Base-by-base conservation (phyloP, 2,797 vertebrate genomes). In the Florisuga fusca region DNA sequence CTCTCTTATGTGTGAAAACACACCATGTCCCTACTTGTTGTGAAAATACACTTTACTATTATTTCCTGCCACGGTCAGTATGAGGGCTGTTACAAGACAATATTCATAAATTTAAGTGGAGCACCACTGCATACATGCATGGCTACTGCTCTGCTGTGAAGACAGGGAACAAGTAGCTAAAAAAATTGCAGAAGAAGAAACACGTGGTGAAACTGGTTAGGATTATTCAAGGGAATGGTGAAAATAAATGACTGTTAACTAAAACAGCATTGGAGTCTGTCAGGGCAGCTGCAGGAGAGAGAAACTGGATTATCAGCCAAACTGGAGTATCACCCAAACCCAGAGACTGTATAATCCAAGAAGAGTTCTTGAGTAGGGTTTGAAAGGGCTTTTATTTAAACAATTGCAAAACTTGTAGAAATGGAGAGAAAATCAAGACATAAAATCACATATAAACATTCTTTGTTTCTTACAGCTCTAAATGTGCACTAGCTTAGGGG, bases 21-120 rank as follows among this genome's bases (percentile, higher is more conserved):
- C 29, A 15, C 0, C 0, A 1, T 26, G n/a, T 75, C 51, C 61
- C 26, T 1, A 0, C 3, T 50, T 19, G 16, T 26, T 72, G 36
- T 66, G 77, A 89, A 61, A 89, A 87, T 19, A 64, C 3, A 7
- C 2, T 1, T 76, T 61, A 16, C 7, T 29, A 61, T 63, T 27
- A 61, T 59, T 27, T 19, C 21, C 31, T 80, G 33, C 19, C 31
- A 53, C 20, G 6, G 15, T 46, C 58, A 27, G 15, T 13, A 6
- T 48, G 31, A 83, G 17, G 18, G 23, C 25, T 71, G 14, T 55
- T 63, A 55, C 26, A 57, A 59, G 18, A 53, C 11, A 6, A 2
- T 67, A 8, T 66, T 84, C 13, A 7, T 59, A 4, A 2, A 2
- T 55, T 67, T 9, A 27, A 43, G 48, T 33, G 58, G 17, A 77